Percentiles rank a stretch among this genome's conserved stretches.
Evolutionary conservation across 2,113 vertebrate genomes (phyloP).

Genomic region (Erythrocercus mccallii): DNA sequence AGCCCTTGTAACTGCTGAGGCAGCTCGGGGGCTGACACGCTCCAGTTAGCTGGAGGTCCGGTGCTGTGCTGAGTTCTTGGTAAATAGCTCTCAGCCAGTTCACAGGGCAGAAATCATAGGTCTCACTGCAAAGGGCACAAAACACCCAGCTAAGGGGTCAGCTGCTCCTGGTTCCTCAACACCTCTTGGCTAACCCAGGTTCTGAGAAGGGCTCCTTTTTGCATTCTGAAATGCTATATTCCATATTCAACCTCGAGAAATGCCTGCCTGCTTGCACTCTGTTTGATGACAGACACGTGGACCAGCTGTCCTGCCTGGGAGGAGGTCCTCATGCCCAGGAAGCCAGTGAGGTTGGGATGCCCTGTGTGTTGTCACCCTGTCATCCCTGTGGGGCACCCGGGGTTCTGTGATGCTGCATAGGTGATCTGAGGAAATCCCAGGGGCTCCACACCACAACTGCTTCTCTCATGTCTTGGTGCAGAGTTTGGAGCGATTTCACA

Average conservation of each 20-base stretch:
- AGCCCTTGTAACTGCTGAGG: not conserved
- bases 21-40: not conserved
- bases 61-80: not conserved
- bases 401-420: not conserved
- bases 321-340: not conserved
- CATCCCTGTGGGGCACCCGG: not conserved
- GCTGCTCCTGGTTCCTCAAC: not conserved
- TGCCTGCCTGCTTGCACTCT: not conserved
- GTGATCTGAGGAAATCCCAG: not conserved
- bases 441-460: fast-evolving
- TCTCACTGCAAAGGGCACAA: not conserved
- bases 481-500: not conserved
- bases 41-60: not conserved
- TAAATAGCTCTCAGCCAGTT: not conserved
- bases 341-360: not conserved
- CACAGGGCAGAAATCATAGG: not conserved
- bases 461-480: not conserved
- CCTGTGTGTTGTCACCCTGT: not conserved
- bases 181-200: fast-evolving
- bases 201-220: not conserved
- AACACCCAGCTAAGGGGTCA: not conserved
- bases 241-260: not conserved
- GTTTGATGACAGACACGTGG: not conserved
- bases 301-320: not conserved
- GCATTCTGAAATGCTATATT: not conserved